Conservation (phyloP, 1,140 invertebrate species). For the Drosophila setifemur region DNA sequence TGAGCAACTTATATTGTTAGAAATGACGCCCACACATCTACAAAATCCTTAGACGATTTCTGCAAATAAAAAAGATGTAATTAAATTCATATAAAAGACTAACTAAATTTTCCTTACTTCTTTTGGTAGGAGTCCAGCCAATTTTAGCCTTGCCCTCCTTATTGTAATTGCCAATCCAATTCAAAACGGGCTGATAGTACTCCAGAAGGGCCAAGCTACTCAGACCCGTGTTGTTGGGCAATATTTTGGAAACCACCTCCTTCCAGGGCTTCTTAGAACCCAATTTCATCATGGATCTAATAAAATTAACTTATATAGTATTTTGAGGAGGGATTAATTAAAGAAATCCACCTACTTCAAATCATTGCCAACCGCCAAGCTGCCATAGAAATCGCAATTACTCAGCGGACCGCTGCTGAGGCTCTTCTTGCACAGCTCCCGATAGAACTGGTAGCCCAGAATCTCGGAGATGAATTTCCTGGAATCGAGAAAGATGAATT, state of each 20-base stretch:
- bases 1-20: neutral
- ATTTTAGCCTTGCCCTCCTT: conserved; percentile 55
- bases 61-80: conserved; percentile 17
- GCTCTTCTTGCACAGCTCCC: conserved; percentile 85
- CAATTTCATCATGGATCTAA: conserved; percentile 83
- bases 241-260: conserved; percentile 83
- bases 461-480: conserved; percentile 79
- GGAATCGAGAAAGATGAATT: neutral
- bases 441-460: conserved; percentile 84
- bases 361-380: conserved; percentile 81
- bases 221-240: conserved; percentile 84
- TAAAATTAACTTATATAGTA: neutral
- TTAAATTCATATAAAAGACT: neutral
- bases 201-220: conserved; percentile 80
- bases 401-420: conserved; percentile 83
- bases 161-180: conserved; percentile 78
- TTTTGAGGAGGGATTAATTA: too few species aligned
- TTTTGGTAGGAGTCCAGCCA: conserved; percentile 66
- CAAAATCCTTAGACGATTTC: conserved; percentile 49
- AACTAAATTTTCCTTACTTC: conserved; percentile 40
- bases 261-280: conserved; percentile 85
- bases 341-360: conserved; percentile 60
- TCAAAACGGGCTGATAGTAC: conserved; percentile 80
- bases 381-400: conserved; percentile 85
- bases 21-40: too few species aligned